Conservation (phyloP, 2,113 vertebrate genomes). For the Panthera leo region DNA sequence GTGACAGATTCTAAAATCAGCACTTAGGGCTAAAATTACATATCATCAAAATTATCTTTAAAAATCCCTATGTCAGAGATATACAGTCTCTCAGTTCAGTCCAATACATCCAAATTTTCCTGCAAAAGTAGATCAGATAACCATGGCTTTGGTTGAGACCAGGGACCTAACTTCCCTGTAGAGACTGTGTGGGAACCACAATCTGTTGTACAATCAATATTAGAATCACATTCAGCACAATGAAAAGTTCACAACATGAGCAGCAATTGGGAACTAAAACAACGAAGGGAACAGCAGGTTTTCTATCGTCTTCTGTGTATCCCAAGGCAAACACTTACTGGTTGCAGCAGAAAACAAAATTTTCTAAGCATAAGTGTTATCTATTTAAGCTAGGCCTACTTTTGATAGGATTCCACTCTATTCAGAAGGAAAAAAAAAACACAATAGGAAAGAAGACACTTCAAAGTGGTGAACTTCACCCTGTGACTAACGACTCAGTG, state of each 20-base stretch:
- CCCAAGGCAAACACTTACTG: neutral
- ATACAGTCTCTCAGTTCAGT: neutral
- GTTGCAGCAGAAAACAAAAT: neutral
- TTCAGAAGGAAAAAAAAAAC: neutral
- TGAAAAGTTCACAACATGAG: neutral
- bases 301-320: neutral
- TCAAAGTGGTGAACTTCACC: neutral
- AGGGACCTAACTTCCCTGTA: neutral
- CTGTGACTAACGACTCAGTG: neutral
- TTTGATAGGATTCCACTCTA: neutral
- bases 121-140: neutral
- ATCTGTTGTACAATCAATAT: neutral
- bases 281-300: neutral
- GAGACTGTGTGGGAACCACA: neutral
- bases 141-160: neutral
- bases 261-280: neutral
- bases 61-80: neutral
- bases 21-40: slow-evolving; percentile 31
- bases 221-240: neutral
- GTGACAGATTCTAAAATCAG: neutral
- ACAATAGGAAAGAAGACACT: neutral
- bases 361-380: neutral
- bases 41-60: neutral
- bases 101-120: neutral
- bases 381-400: slow-evolving; percentile 8